phyloP scores from a whole-genome alignment of 2,797 vertebrate species.

The Cynodonichthys magdalenae region DNA sequence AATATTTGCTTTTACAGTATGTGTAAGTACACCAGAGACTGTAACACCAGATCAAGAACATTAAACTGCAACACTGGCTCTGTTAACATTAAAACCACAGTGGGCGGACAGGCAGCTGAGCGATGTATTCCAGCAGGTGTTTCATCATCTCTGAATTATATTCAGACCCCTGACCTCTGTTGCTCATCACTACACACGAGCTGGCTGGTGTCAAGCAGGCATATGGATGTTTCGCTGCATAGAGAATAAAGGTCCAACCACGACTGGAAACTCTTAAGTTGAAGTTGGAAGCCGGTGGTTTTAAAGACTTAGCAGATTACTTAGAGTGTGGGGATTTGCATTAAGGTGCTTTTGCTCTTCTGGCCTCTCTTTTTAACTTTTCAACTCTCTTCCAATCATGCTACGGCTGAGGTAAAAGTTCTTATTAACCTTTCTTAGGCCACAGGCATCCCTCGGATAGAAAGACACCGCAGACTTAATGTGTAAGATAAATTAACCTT shows the following conservation, averaged over 20 bases:
- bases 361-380: constrained; percentile 59
- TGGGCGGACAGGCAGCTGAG: constrained; percentile 29
- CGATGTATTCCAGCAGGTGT: constrained; percentile 56
- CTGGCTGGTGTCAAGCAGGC: constrained; percentile 44
- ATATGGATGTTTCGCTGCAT: constrained; percentile 43
- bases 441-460: constrained; percentile 67
- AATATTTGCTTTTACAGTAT: constrained; percentile 30
- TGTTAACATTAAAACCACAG: constrained; percentile 22
- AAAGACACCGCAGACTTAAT: constrained; percentile 53
- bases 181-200: constrained; percentile 28
- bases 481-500: constrained; percentile 77
- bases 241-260: constrained; percentile 35
- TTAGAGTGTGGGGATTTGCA: constrained; percentile 66
- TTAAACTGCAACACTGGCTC: constrained; percentile 25
- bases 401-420: constrained; percentile 65
- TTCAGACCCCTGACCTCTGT: constrained; percentile 45
- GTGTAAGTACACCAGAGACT: constrained; percentile 8
- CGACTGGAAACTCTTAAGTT: constrained; percentile 48
- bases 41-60: constrained; percentile 27
- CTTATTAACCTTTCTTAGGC: constrained; percentile 82
- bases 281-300: constrained; percentile 44
- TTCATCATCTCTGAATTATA: constrained; percentile 59
- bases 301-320: constrained; percentile 65
- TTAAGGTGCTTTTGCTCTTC: constrained; percentile 59
- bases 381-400: constrained; percentile 50